Base-by-base conservation (phyloP, 2,888 invertebrate species). In the Volucella inflata region DNA sequence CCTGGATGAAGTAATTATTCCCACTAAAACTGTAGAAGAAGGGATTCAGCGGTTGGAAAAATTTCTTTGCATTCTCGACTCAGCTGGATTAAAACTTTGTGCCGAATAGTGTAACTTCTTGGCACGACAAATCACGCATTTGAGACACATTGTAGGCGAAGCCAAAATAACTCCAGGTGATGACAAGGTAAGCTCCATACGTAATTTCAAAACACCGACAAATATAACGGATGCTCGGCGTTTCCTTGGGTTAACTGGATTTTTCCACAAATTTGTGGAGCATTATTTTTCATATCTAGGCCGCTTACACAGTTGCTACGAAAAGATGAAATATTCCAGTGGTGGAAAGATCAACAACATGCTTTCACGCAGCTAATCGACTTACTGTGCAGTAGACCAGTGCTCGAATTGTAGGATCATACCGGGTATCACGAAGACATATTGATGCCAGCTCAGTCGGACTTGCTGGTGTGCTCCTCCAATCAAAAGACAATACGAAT, bases 231-330 rank as follows among this genome's bases (percentile, higher is more conserved):
- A 51, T 16, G 30, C 67, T 1, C 21, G 59, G 14, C 38, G 67
- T 12, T 76, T 76, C 36, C 42, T 76, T 12, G 65, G 50, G 0
- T 9, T 76, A 4, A 76, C 57, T 11, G 50, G 67, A 3, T 75
- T 48, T 44, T 75, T 75, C 36, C 38, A 65, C 3, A 57, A 57
- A 42, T 75, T 75, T 12, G 65, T 65, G 2, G 1, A 16, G 3
- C 6, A 38, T 11, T 74, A 65, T 21, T 44, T 46, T 9, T 70
- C 10, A 70, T 70, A 46, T 46, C 70, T 2, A 48, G 14, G 14
- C 75, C 67, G 16, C 36, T 76, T 9, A 76, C 67, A n/a, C 12
- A 42, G 16, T 11, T 76, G 46, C 48, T 70, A 11, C 44, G 53
- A 8, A 70, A 70, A 59, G 17, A 46, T 10, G 57, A 70, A 46